Evolutionary conservation across 2,797 vertebrate species (phyloP).

Genomic region (Ibycter americanus): DNA sequence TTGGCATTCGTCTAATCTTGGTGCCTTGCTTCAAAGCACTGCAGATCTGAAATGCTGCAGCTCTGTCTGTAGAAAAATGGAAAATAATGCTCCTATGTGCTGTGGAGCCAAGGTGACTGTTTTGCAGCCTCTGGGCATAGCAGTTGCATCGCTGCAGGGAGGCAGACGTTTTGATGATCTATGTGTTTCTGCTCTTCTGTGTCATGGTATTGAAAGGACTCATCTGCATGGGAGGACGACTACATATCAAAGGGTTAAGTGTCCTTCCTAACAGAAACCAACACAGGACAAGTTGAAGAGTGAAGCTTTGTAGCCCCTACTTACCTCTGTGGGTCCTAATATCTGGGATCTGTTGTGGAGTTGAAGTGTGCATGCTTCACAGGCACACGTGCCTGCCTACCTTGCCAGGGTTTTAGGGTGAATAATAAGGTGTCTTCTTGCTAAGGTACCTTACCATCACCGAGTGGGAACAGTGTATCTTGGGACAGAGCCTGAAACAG

Average conservation of each 20-base stretch:
- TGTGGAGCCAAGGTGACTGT: background rate
- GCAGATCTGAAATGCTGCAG: background rate
- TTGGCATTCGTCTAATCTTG: background rate
- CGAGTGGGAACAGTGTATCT: constrained; percentile 66
- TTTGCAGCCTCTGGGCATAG: background rate
- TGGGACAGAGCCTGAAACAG: constrained; percentile 54
- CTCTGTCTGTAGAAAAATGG: background rate
- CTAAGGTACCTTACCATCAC: constrained; percentile 66
- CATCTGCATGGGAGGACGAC: background rate
- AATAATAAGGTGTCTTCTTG: background rate
- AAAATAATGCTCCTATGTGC: background rate
- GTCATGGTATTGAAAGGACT: background rate
- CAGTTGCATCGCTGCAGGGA: background rate
- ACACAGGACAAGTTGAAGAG: background rate
- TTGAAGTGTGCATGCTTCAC: background rate
- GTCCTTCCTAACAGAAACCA: background rate
- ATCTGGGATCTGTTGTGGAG: background rate
- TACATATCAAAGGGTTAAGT: background rate
- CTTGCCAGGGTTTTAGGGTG: background rate
- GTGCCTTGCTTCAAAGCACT: background rate
- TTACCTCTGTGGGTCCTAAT: background rate
- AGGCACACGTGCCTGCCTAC: background rate
- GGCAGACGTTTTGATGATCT: background rate
- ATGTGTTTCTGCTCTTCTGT: background rate
- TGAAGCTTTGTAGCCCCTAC: background rate